These are phyloP conservation scores for Trypoxylus dichotomus DNA, from an alignment of 1,140 invertebrate genomes.

Conservation along the genomic window DNA sequence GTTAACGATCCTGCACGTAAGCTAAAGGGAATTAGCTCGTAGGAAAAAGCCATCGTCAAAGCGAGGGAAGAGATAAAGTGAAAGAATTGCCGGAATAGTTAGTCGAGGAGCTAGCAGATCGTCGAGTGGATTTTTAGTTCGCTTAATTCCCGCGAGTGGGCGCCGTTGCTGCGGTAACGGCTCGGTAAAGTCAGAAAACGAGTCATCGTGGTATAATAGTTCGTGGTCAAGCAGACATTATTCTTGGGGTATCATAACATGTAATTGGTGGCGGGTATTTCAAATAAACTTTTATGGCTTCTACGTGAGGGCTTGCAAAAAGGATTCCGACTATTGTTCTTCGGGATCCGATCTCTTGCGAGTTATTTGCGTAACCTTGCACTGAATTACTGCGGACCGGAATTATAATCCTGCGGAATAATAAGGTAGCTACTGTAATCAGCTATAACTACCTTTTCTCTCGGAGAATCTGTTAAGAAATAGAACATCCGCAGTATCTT, in stretches of 20 bases:
- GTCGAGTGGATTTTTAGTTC: neutral
- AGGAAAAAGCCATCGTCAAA: neutral
- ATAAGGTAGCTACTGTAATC: no score
- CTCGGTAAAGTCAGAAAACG: neutral
- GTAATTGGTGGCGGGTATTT: neutral
- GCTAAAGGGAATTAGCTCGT: neutral
- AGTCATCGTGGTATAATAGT: neutral
- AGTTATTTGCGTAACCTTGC: neutral
- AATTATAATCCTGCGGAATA: no score
- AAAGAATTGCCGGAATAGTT: neutral
- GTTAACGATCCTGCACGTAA: neutral
- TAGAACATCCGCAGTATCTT: no score
- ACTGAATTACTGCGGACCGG: neutral
- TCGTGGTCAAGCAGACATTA: neutral
- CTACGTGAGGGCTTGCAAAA: neutral
- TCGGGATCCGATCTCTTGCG: neutral
- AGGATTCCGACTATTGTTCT: neutral
- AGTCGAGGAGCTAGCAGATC: neutral
- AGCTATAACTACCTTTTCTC: no score
- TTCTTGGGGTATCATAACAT: neutral
- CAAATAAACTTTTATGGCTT: neutral
- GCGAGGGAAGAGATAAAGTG: neutral
- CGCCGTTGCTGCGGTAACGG: neutral
- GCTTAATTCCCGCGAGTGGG: neutral
- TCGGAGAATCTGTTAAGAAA: no score